A percentile compares a stretch with the other conserved stretches of the same genome.
phyloP scores from a whole-genome alignment of 2,888 invertebrate species.

The Caenorhabditis sulstoni region DNA sequence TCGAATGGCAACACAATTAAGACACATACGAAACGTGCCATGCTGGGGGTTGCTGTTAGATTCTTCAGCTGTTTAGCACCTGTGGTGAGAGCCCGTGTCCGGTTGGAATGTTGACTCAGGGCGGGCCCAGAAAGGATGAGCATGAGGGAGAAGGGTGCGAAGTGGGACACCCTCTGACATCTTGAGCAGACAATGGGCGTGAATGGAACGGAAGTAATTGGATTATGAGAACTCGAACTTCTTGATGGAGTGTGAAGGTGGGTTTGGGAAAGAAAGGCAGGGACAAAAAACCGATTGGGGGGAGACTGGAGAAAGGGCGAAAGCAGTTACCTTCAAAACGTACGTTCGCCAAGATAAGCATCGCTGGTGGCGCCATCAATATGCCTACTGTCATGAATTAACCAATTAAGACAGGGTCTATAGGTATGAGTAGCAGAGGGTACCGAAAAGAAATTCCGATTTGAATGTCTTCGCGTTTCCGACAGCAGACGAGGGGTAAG shows the following conservation, averaged over 20 bases:
- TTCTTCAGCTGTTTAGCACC: slow-evolving; percentile 31
- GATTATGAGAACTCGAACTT: slow-evolving; percentile 13
- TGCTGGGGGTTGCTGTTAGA: too few species aligned
- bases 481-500: slow-evolving; percentile 2
- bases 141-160: neutral
- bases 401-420: slow-evolving; percentile 46
- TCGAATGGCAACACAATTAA: slow-evolving; percentile 22
- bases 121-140: slow-evolving; percentile 2
- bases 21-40: too few species aligned
- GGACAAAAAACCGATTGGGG: too few species aligned
- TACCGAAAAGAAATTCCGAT: slow-evolving; percentile 23
- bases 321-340: slow-evolving; percentile 38
- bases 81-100: slow-evolving; percentile 9
- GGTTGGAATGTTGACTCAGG: slow-evolving; percentile 15
- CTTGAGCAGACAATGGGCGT: slow-evolving; percentile 38
- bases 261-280: slow-evolving; percentile 12
- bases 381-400: slow-evolving; percentile 49
- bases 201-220: slow-evolving; percentile 28
- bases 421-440: slow-evolving; percentile 37
- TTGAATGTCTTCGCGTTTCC: slow-evolving; percentile 15
- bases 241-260: neutral
- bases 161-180: slow-evolving; percentile 1
- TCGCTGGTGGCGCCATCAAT: slow-evolving; percentile 54
- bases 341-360: slow-evolving; percentile 42
- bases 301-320: neutral